These are phyloP conservation scores for Callospermophilus lateralis DNA, from an alignment of 2,113 vertebrate species.

Conservation along the genomic window DNA sequence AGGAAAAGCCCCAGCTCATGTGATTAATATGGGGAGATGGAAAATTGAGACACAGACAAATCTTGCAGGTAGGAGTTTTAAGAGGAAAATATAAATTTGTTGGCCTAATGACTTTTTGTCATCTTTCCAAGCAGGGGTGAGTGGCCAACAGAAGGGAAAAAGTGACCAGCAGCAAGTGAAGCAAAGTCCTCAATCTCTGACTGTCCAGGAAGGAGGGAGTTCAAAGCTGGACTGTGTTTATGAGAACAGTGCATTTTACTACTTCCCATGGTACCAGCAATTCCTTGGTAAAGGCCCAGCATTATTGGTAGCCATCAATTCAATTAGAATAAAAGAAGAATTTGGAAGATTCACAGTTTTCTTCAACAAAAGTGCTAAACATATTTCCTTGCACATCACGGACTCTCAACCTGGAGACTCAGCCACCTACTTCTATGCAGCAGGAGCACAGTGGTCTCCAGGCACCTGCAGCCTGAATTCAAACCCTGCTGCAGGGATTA, in stretches of 20 bases:
- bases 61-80: not conserved
- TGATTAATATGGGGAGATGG: not conserved
- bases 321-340: accelerated
- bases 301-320: not conserved
- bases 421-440: constrained; percentile 66
- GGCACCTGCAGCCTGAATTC: not conserved
- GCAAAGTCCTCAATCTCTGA: constrained; percentile 20
- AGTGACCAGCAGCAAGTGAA: constrained; percentile 57
- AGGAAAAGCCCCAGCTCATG: not conserved
- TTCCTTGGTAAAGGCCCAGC: not conserved
- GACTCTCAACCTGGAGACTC: constrained; percentile 42
- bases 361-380: not conserved
- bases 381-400: not conserved
- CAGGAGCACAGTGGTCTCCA: not conserved
- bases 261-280: constrained; percentile 47
- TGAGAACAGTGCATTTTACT: not conserved
- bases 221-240: constrained; percentile 30
- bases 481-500: not conserved
- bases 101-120: not conserved
- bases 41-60: not conserved
- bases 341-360: constrained; percentile 22
- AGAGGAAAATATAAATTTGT: not conserved
- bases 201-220: not conserved
- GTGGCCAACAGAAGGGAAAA: constrained; percentile 45
- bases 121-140: constrained; percentile 52